Evolutionary conservation across 2,888 invertebrate species (phyloP).

Genomic region (Melanargia galathea): DNA sequence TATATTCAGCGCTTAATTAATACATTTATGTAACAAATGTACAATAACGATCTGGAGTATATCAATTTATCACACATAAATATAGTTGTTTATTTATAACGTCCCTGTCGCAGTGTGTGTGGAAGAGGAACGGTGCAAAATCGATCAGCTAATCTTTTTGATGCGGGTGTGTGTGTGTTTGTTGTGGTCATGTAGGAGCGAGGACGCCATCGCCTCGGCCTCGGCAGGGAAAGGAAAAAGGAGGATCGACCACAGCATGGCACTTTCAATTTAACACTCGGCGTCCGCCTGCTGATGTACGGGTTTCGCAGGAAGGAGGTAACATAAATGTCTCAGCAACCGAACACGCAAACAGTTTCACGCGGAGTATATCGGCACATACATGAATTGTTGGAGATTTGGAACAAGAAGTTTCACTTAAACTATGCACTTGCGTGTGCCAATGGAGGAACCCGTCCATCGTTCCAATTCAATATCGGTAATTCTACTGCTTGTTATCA

Average conservation of each 20-base stretch:
- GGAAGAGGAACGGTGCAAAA: conserved; percentile 85
- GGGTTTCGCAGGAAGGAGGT: conserved; percentile 67
- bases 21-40: conserved; percentile 39
- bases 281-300: conserved; percentile 62
- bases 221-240: conserved; percentile 61
- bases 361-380: conserved; percentile 75
- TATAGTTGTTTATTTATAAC: conserved; percentile 44
- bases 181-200: conserved; percentile 41
- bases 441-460: conserved; percentile 76
- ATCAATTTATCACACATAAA: conserved; percentile 41
- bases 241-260: conserved; percentile 80
- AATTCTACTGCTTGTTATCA: conserved; percentile 60
- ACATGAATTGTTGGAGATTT: conserved; percentile 81
- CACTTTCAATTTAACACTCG: conserved; percentile 75
- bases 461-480: conserved; percentile 73
- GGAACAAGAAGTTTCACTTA: conserved; percentile 83
- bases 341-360: conserved; percentile 79
- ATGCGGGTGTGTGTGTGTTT: conserved; percentile 62
- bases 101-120: conserved; percentile 54
- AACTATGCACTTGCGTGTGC: conserved; percentile 81
- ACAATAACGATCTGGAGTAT: conserved; percentile 31
- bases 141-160: conserved; percentile 74
- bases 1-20: conserved; percentile 66
- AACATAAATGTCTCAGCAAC: conserved; percentile 63
- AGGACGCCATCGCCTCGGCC: conserved; percentile 35